phyloP scores from a whole-genome alignment of 1,140 invertebrate genomes.

The Caenorhabditis inopinata region DNA sequence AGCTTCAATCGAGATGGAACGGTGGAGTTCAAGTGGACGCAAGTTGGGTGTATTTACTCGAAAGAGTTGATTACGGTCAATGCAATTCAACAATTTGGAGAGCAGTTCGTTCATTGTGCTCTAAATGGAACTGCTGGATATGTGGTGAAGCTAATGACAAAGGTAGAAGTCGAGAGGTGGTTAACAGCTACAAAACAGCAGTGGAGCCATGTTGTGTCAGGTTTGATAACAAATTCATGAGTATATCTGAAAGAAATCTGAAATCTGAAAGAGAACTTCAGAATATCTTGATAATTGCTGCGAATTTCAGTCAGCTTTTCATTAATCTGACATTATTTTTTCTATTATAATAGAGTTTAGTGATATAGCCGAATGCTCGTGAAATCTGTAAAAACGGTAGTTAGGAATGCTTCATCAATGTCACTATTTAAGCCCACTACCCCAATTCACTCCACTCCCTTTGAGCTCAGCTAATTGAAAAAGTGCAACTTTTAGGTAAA shows the following conservation, averaged over 20 bases:
- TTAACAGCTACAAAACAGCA: not conserved
- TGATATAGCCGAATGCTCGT: too few species aligned
- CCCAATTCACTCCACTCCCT: too few species aligned
- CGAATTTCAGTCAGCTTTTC: too few species aligned
- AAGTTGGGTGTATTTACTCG: slow-evolving; percentile 30
- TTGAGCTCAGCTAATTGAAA: too few species aligned
- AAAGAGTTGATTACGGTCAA: slow-evolving; percentile 26
- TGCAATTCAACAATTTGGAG: slow-evolving; percentile 31
- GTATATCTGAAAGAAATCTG: too few species aligned
- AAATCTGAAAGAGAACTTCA: too few species aligned
- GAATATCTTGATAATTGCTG: too few species aligned
- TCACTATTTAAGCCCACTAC: too few species aligned
- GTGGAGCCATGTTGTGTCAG: slow-evolving; percentile 19
- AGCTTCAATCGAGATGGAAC: slow-evolving; percentile 25
- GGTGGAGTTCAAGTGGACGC: not conserved
- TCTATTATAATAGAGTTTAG: too few species aligned
- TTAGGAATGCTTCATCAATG: too few species aligned
- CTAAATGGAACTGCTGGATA: slow-evolving; percentile 13
- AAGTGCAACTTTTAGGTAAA: not conserved
- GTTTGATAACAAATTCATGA: not conserved
- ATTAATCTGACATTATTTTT: too few species aligned
- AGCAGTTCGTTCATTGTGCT: slow-evolving; percentile 23
- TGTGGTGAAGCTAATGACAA: slow-evolving; percentile 17
- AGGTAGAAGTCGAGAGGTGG: slow-evolving; percentile 4
- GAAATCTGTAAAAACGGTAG: too few species aligned